Evolutionary conservation across 30 jellyfish, hydroid and myxozoan genomes (phyloP).

Genomic region (Rhopilema esculentum): DNA sequence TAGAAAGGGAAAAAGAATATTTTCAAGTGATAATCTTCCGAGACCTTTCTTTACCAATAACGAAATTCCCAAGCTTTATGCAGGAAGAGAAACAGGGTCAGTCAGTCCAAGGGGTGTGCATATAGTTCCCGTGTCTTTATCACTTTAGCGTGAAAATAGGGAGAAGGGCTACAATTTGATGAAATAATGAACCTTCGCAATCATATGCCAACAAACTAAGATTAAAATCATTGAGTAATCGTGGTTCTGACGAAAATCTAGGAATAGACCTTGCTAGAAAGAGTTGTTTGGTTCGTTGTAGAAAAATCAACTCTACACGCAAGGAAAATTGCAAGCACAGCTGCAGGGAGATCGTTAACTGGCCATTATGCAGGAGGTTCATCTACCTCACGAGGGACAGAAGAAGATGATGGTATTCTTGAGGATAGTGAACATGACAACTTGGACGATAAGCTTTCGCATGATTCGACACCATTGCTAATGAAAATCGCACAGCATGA

Average conservation of each 20-base stretch:
- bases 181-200: no score
- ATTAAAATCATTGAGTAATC: no score
- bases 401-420: slow-evolving; percentile 60
- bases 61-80: no score
- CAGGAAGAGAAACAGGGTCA: no score
- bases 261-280: not conserved
- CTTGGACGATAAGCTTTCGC: slow-evolving; percentile 63
- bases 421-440: slow-evolving; percentile 68
- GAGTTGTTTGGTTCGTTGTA: not conserved
- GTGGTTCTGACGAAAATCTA: not conserved
- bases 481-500: slow-evolving; percentile 93
- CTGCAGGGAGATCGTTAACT: slow-evolving; percentile 51
- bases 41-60: no score
- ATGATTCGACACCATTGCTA: slow-evolving; percentile 76
- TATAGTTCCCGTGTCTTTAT: no score
- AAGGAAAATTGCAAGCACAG: not conserved
- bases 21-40: no score
- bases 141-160: no score
- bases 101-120: no score
- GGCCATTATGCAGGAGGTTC: slow-evolving; percentile 53
- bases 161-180: no score
- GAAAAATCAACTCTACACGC: not conserved
- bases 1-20: no score
- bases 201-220: no score
- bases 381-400: slow-evolving; percentile 70